Evolutionary conservation across 2,797 vertebrate species (phyloP).

Genomic region (Chromobotia macracanthus): DNA sequence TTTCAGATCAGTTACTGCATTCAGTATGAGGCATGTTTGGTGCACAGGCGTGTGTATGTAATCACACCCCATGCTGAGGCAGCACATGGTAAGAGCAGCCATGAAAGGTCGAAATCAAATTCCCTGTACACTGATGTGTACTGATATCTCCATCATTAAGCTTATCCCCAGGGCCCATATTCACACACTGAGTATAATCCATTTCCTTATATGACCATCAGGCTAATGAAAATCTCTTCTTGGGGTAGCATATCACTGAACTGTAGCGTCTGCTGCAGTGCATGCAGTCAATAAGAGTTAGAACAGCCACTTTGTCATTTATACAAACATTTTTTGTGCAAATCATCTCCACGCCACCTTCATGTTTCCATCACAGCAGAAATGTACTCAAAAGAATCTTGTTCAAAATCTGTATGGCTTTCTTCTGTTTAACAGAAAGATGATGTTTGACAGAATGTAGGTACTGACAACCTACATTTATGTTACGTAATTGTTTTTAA

Average conservation of each 20-base stretch:
- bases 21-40: not conserved
- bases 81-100: conserved; percentile 14
- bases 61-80: not conserved
- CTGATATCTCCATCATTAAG: conserved; percentile 31
- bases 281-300: not conserved
- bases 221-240: conserved; percentile 48
- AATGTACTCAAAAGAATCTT: too few relatives aligned
- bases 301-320: not conserved
- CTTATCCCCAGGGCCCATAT: conserved; percentile 21
- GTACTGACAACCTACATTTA: too few relatives aligned
- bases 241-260: conserved; percentile 9
- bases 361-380: too few relatives aligned
- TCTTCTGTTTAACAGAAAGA: too few relatives aligned
- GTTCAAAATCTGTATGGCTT: too few relatives aligned
- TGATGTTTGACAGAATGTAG: too few relatives aligned
- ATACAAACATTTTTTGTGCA: too few relatives aligned
- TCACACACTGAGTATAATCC: conserved; percentile 33
- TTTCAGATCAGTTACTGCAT: conserved; percentile 2
- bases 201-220: conserved; percentile 33
- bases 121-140: conserved; percentile 14
- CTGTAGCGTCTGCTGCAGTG: conserved; percentile 24
- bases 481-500: too few relatives aligned
- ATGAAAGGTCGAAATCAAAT: conserved; percentile 24
- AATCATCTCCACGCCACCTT: too few relatives aligned
- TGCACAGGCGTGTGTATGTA: not conserved